These are phyloP conservation scores for Acanthosepion esculentum DNA, from an alignment of 2,888 invertebrate species.

Conservation along the genomic window DNA sequence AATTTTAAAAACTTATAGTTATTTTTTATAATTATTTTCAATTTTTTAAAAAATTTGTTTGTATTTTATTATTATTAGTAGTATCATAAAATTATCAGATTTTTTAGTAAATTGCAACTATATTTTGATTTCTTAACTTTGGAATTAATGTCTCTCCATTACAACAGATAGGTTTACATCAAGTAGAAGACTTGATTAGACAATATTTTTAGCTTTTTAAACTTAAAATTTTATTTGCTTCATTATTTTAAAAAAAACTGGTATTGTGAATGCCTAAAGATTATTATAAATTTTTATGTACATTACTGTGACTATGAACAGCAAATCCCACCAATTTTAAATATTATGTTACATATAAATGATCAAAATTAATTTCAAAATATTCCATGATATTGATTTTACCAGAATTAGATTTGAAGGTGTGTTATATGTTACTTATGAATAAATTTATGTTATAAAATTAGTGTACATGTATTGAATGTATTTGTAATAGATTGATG, in stretches of 20 bases:
- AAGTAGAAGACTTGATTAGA: too few species aligned
- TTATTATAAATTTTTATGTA: neutral
- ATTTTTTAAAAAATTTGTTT: neutral
- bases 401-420: neutral
- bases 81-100: neutral
- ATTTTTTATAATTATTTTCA: neutral
- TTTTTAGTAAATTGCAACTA: neutral
- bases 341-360: too few species aligned
- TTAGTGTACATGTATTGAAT: neutral
- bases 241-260: neutral
- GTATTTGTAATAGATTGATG: neutral
- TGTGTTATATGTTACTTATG: neutral
- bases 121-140: neutral
- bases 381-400: neutral
- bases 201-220: neutral
- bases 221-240: neutral
- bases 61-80: neutral
- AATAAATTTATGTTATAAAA: neutral
- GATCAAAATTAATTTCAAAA: too few species aligned
- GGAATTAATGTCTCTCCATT: neutral
- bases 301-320: too few species aligned
- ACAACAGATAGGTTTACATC: neutral
- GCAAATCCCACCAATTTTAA: too few species aligned
- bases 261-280: neutral
- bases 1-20: neutral